Conservation (phyloP, 2,888 invertebrate genomes). For the Drosophila lacicola region DNA sequence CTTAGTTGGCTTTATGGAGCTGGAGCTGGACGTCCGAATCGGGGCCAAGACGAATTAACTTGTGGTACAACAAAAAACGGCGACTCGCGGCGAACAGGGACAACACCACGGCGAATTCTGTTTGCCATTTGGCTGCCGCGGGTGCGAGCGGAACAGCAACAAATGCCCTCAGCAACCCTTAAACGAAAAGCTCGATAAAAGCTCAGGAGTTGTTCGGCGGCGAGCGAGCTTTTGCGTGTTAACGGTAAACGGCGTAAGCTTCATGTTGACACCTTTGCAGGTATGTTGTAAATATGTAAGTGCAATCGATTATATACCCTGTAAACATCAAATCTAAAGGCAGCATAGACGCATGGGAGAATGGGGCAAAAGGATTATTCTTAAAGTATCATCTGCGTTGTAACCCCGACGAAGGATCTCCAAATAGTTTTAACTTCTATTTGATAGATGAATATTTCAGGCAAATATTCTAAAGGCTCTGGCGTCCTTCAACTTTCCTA, state of each 20-base stretch:
- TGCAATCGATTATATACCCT: constrained; percentile 17
- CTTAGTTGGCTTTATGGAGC: constrained; percentile 36
- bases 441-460: too few species aligned
- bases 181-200: constrained; percentile 22
- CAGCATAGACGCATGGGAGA: background rate
- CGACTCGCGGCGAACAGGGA: constrained; percentile 42
- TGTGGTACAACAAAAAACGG: constrained; percentile 72
- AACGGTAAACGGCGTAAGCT: constrained; percentile 11
- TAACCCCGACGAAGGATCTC: too few species aligned
- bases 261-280: background rate
- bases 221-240: constrained; percentile 13
- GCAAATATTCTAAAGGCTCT: too few species aligned
- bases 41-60: constrained; percentile 75
- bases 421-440: too few species aligned
- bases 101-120: constrained; percentile 16
- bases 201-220: constrained; percentile 25
- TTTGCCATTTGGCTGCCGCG: constrained; percentile 1
- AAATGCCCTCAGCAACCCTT: constrained; percentile 30
- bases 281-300: background rate
- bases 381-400: too few species aligned
- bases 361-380: too few species aligned
- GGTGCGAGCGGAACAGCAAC: constrained; percentile 29
- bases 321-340: background rate
- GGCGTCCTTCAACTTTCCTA: too few species aligned
- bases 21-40: constrained; percentile 52